Percentiles rank a stretch among this genome's conserved stretches.
Conservation (phyloP, 2,113 vertebrate genomes). For the Epinephelus moara region DNA sequence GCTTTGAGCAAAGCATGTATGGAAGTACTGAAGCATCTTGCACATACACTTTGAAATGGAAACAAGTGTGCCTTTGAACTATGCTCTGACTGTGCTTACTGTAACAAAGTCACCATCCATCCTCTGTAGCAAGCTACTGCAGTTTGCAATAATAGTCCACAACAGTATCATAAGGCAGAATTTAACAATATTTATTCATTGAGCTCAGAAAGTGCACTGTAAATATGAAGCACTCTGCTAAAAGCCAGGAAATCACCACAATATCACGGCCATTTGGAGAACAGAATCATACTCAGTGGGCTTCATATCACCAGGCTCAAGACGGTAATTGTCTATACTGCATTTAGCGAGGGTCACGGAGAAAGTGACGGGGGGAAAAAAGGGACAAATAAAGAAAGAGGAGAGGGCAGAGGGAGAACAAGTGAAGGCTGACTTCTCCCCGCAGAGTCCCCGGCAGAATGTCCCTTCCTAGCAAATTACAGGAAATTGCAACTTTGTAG, state of each 20-base stretch:
- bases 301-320: constrained; percentile 43
- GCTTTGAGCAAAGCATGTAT: neutral
- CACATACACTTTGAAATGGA: constrained; percentile 3
- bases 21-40: neutral
- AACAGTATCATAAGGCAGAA: constrained; percentile 13
- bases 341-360: constrained; percentile 34
- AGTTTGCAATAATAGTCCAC: constrained; percentile 16
- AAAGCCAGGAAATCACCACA: constrained; percentile 42
- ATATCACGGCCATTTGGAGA: constrained; percentile 38
- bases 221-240: constrained; percentile 52
- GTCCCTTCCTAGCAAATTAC: constrained; percentile 42
- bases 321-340: constrained; percentile 33
- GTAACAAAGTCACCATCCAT: constrained; percentile 13
- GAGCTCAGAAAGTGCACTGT: constrained; percentile 35
- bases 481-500: constrained; percentile 69
- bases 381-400: constrained; percentile 31
- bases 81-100: constrained; percentile 1
- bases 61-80: constrained; percentile 24
- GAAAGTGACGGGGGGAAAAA: neutral
- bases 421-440: neutral
- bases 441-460: constrained; percentile 5
- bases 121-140: neutral
- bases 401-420: constrained; percentile 11
- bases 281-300: constrained; percentile 36
- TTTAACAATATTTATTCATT: constrained; percentile 49